phyloP scores from a whole-genome alignment of 2,797 vertebrate genomes.

The Phoebastria nigripes region DNA sequence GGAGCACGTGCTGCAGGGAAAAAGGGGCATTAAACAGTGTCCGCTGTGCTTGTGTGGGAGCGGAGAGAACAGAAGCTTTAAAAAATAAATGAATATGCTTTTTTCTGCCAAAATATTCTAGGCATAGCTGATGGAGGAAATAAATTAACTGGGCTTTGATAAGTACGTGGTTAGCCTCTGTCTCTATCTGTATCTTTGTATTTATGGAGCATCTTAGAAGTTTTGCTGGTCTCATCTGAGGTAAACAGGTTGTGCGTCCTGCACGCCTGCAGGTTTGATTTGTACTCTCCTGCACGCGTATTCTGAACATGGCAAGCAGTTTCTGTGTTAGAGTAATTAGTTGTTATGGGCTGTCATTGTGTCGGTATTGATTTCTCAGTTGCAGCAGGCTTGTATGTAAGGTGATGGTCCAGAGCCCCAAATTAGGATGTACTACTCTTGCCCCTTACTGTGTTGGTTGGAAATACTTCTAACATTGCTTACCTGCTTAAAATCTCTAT shows the following conservation, averaged over 20 bases:
- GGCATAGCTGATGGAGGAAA: not conserved
- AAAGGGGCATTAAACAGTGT: not conserved
- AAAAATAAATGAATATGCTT: not conserved
- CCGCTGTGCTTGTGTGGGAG: not conserved
- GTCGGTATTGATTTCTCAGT: not conserved
- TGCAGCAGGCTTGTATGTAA: not conserved
- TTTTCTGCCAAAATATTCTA: not conserved
- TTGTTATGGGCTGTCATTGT: not conserved
- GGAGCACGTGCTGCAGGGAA: not conserved
- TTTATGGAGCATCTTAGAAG: not conserved
- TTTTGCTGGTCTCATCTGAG: not conserved
- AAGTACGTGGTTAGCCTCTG: not conserved
- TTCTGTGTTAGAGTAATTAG: not conserved
- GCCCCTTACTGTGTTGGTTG: not conserved
- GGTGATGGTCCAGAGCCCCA: not conserved
- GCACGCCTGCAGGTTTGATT: not conserved
- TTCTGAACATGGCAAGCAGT: not conserved
- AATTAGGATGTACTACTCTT: not conserved
- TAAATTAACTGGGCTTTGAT: not conserved
- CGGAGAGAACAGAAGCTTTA: not conserved
- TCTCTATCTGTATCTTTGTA: not conserved
- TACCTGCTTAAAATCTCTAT: not conserved
- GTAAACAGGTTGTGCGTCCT: not conserved
- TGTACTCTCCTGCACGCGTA: rapidly evolving
- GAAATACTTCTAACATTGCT: not conserved